Evolutionary conservation across 2,888 invertebrate genomes (phyloP).

Genomic region (Polydrusus tereticollis): DNA sequence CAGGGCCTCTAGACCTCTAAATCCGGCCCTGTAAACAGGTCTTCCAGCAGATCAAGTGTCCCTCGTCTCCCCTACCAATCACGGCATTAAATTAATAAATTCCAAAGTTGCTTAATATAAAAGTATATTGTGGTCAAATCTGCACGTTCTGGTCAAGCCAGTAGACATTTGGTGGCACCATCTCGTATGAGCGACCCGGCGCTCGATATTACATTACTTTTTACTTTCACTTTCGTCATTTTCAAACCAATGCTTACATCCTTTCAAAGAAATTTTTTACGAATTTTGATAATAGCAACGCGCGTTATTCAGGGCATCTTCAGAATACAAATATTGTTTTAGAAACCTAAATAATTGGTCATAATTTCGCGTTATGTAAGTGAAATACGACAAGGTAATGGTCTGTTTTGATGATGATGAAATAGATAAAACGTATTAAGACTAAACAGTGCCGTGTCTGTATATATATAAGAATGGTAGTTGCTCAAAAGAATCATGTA

Average conservation of each 20-base stretch:
- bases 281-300: slow-evolving; percentile 19
- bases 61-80: not conserved
- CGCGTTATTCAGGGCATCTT: slow-evolving; percentile 9
- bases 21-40: no score
- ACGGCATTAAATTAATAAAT: not conserved
- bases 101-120: not conserved
- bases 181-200: slow-evolving; percentile 14
- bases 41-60: not conserved
- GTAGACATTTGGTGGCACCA: not conserved
- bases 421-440: slow-evolving; percentile 1
- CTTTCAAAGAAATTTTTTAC: slow-evolving; percentile 13
- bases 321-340: slow-evolving; percentile 10
- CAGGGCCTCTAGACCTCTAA: no score
- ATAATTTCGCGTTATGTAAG: slow-evolving; percentile 3
- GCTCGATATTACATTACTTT: not conserved
- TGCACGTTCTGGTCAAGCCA: not conserved
- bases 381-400: slow-evolving; percentile 3
- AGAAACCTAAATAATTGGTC: slow-evolving; percentile 18
- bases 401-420: not conserved
- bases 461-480: slow-evolving; percentile 2
- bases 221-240: slow-evolving; percentile 27
- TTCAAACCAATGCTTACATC: not conserved
- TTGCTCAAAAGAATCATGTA: not conserved
- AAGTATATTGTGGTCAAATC: not conserved
- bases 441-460: slow-evolving; percentile 1